Percentiles rank a stretch among this genome's conserved stretches.
phyloP scores from a whole-genome alignment of 2,797 vertebrate genomes.

The Lutjanus argentimaculatus region DNA sequence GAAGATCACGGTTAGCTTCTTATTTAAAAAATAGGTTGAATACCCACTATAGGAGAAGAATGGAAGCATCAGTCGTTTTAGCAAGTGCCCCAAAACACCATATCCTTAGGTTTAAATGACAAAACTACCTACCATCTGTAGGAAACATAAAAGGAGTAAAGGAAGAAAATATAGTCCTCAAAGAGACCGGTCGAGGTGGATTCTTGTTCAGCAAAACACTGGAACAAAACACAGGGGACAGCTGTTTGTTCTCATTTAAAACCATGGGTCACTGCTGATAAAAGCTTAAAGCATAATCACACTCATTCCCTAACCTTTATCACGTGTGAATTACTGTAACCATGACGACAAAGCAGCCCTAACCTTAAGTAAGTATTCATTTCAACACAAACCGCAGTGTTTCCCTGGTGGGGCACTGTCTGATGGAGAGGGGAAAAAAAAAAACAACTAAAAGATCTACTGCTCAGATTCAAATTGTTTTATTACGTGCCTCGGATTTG shows the following conservation, averaged over 20 bases:
- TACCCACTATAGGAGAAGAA: background rate
- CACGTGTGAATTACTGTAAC: background rate
- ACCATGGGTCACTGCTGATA: background rate
- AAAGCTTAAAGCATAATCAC: background rate
- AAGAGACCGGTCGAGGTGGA: background rate
- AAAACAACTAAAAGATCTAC: background rate
- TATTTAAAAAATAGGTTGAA: background rate
- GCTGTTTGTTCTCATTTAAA: background rate
- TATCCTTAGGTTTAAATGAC: background rate
- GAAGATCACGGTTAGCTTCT: conserved; percentile 1
- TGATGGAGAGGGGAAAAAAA: background rate
- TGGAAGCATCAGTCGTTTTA: background rate
- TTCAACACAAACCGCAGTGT: background rate
- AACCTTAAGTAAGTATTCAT: background rate
- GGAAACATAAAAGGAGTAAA: background rate
- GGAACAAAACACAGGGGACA: background rate
- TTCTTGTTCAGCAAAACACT: background rate
- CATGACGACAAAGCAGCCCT: background rate
- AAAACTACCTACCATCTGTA: background rate
- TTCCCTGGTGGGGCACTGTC: background rate
- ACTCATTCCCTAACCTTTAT: background rate
- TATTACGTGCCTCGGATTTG: background rate
- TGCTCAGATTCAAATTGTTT: no score
- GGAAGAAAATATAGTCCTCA: background rate
- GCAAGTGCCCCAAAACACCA: background rate